phyloP scores from a whole-genome alignment of 2,113 vertebrate species.

The Urocynchramus pylzowi region DNA sequence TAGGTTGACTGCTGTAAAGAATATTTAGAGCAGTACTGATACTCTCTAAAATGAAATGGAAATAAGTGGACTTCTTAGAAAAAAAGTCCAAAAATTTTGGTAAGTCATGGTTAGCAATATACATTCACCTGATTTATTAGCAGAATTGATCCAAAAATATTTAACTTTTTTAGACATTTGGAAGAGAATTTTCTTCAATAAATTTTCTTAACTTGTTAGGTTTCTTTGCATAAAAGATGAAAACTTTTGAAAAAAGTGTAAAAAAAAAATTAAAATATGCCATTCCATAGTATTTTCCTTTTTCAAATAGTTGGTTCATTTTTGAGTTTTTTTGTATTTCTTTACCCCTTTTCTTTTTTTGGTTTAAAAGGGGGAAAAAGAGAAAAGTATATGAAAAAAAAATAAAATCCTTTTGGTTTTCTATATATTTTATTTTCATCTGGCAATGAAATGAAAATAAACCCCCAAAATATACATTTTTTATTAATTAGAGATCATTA shows the following conservation, averaged over 20 bases:
- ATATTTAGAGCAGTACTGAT: neutral
- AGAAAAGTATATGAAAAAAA: neutral
- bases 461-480: accelerated
- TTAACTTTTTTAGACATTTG: neutral
- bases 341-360: neutral
- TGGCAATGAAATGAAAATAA: neutral
- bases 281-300: neutral
- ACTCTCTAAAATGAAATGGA: neutral
- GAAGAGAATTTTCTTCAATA: neutral
- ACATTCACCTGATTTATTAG: neutral
- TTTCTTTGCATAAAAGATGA: neutral
- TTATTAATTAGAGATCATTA: neutral
- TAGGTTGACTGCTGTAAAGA: neutral
- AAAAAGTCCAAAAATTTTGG: neutral
- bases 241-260: neutral
- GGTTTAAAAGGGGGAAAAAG: neutral
- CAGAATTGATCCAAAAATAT: neutral
- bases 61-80: neutral
- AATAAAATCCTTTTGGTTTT: accelerated
- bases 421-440: neutral
- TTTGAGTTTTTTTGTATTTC: accelerated
- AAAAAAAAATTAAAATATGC: neutral
- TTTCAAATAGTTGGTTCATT: neutral
- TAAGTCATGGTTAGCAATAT: neutral
- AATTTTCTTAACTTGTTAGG: neutral